Evolutionary conservation across 35 echinoderm and acorn worm species (phyloP), one percentile per base, ranked within the genome.

Genomic region (Acanthaster planci): DNA sequence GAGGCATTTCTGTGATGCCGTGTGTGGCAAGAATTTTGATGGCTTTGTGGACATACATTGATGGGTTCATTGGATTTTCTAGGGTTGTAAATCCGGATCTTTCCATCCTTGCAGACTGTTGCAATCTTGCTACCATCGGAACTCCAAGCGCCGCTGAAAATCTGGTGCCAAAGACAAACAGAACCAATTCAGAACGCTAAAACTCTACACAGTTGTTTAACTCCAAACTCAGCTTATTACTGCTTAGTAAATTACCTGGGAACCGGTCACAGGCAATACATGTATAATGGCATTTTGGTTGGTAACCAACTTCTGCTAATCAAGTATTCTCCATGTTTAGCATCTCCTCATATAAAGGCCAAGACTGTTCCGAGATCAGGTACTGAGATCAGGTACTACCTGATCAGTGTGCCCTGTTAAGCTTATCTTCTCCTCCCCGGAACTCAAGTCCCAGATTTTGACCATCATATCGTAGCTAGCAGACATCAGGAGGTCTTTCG

Each of bases 401-500:
- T 98, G 95, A 55, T 94, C 95, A 26, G 88, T 88, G 51, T 98
- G 95, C 34, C 95, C 95, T 40, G 90, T 60, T n/a, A 98, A 77
- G 14, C 85, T 85, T 0, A 91, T 81, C 37, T 77, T 78, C 29
- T 93, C 95, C 51, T 98, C 82, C 21, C 85, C 84, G 0, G 85
- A 82, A 47, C 79, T 81, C 51, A 98, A 34, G 51, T 98, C 85
- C 95, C 95, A 98, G 39, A 98, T 88, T 40, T 93, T 98, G 8
- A 98, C 39, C 29, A 88, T 91, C 85, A 98, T 85, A 39, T 98
- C 95, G 52, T 89, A 89, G 9, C 91, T 91, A 18, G 95, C 88
- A 2, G 91, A 91, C 54, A 94, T 57, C n/a, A 98, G 59, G 30
- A 98, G 72, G 72, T 93, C 95, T 52, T 42, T 81, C 1, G 95